A percentile compares a stretch with the other conserved stretches of the same genome.
Conservation (phyloP, 2,888 invertebrate species). For the Zygogramma bicolorata region DNA sequence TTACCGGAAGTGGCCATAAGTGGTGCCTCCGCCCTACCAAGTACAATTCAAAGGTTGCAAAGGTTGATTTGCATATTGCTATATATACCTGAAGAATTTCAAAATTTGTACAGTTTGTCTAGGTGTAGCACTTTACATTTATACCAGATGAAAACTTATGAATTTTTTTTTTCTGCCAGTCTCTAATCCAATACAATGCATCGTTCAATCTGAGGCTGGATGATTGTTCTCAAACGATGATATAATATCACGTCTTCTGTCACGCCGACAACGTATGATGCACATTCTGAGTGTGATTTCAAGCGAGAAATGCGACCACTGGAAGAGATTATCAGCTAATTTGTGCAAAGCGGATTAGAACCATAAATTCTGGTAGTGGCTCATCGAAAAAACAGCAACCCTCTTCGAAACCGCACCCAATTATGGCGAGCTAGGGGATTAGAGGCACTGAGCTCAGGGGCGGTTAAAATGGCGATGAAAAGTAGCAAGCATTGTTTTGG, state of each 20-base stretch:
- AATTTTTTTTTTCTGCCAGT: neutral
- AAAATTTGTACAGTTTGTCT: neutral
- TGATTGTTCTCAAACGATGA: slow-evolving; percentile 5
- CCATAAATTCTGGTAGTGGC: slow-evolving; percentile 52
- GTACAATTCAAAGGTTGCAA: no score
- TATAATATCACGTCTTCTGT: neutral
- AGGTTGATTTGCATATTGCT: no score
- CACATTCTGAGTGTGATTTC: slow-evolving; percentile 56
- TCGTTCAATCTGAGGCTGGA: neutral
- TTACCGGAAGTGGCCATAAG: no score
- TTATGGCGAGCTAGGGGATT: neutral
- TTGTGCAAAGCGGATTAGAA: slow-evolving; percentile 61
- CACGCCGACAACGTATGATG: neutral
- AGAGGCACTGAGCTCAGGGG: neutral
- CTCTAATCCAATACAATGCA: neutral
- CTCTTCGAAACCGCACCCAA: slow-evolving; percentile 25
- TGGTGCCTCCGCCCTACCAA: no score
- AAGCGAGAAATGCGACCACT: slow-evolving; percentile 59
- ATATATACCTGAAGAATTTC: neutral
- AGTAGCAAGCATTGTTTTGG: neutral
- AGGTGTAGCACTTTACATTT: no score
- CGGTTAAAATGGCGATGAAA: slow-evolving; percentile 7
- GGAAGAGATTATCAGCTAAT: slow-evolving; percentile 60
- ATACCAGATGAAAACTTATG: no score
- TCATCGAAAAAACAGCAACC: slow-evolving; percentile 40